Conservation (phyloP, 1,140 invertebrate genomes). For the Aphelinus atriplicis region DNA sequence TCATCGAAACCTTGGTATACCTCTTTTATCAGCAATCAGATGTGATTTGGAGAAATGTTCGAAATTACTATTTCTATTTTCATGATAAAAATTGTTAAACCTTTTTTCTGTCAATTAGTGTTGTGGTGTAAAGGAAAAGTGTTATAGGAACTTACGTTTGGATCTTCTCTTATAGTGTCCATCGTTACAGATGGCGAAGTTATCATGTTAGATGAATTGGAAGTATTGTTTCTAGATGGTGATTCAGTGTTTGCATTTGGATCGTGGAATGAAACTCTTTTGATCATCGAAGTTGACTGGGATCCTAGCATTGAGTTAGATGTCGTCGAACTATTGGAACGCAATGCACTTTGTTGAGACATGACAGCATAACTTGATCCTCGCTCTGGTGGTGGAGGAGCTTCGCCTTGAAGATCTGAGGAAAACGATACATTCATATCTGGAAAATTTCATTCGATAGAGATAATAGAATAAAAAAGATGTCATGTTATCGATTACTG, state of each 20-base stretch:
- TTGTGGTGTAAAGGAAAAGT: neutral
- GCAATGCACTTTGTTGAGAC: slow-evolving; percentile 70
- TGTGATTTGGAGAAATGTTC: slow-evolving; percentile 55
- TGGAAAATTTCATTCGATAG: too few species aligned
- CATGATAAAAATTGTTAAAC: slow-evolving; percentile 22
- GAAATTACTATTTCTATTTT: slow-evolving; percentile 13
- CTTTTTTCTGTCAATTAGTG: neutral
- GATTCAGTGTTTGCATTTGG: slow-evolving; percentile 70
- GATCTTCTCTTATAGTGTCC: slow-evolving; percentile 79
- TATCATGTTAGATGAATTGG: slow-evolving; percentile 49
- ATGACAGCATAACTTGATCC: slow-evolving; percentile 85
- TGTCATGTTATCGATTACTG: too few species aligned
- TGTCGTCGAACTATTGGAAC: slow-evolving; percentile 61
- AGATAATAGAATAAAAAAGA: too few species aligned
- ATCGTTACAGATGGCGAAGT: slow-evolving; percentile 61
- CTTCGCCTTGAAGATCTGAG: slow-evolving; percentile 60
- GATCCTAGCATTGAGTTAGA: slow-evolving; percentile 58
- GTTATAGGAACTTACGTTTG: slow-evolving; percentile 73
- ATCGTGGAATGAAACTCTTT: slow-evolving; percentile 82
- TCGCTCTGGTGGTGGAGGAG: slow-evolving; percentile 79
- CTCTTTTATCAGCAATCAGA: slow-evolving; percentile 53
- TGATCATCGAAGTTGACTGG: slow-evolving; percentile 56
- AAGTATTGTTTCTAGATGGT: slow-evolving; percentile 45
- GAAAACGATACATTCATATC: slow-evolving; percentile 26
- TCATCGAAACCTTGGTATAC: slow-evolving; percentile 34